phyloP scores from a whole-genome alignment of 2,888 invertebrate species.

The Miltochrista miniata region DNA sequence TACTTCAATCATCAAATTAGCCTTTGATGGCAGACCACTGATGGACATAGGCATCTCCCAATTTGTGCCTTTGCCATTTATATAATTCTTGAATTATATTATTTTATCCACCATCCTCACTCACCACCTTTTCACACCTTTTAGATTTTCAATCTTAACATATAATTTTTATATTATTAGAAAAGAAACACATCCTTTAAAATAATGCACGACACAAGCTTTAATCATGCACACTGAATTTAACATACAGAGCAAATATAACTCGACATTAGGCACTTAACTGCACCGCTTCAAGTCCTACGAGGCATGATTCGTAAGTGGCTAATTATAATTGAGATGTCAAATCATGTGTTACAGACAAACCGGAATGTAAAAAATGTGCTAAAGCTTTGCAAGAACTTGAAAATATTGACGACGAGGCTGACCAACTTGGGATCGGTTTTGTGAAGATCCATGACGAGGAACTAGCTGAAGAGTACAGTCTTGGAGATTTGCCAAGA shows the following conservation, averaged over 20 bases:
- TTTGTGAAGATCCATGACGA: conserved; percentile 98
- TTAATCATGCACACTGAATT: conserved; percentile 61
- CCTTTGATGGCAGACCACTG: no score
- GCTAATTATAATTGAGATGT: conserved; percentile 17
- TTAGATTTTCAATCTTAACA: conserved; percentile 13
- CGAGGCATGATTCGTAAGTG: conserved; percentile 55
- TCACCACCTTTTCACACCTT: neutral
- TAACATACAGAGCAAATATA: conserved; percentile 56
- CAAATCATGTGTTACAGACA: conserved; percentile 85
- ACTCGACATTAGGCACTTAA: conserved; percentile 63
- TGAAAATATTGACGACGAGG: conserved; percentile 97
- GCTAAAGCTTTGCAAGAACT: conserved; percentile 94
- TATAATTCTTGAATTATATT: no score
- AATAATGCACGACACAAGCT: conserved; percentile 44
- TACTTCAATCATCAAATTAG: no score
- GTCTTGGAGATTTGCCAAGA: conserved; percentile 93
- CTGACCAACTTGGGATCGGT: conserved; percentile 96
- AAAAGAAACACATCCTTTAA: conserved; percentile 24
- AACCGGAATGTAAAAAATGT: conserved; percentile 96
- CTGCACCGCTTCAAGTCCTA: conserved; percentile 72
- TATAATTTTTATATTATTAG: neutral
- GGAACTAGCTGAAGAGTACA: conserved; percentile 95
- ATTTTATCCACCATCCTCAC: no score
- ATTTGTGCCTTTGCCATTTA: no score
- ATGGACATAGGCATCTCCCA: no score